phyloP scores from a whole-genome alignment of 35 echinoderm and acorn worm species.

The Chiridota heheva region DNA sequence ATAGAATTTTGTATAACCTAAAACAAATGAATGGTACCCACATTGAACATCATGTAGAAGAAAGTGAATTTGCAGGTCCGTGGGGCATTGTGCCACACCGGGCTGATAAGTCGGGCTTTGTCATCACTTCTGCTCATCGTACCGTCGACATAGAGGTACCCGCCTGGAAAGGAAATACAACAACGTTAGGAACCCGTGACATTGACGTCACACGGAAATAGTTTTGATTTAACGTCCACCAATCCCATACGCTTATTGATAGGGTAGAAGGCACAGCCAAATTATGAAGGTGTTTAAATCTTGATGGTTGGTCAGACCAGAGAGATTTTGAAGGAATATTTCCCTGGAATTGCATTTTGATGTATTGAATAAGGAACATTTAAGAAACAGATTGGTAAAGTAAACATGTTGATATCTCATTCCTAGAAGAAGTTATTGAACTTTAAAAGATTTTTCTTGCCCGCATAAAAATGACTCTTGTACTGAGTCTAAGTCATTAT shows the following conservation, averaged over 20 bases:
- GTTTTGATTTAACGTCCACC: not conserved
- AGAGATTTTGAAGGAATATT: not conserved
- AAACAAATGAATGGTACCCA: no score
- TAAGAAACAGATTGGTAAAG: no score
- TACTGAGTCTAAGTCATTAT: no score
- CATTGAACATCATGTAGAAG: conserved; percentile 93
- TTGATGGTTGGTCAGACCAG: not conserved
- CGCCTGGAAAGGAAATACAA: conserved; percentile 14
- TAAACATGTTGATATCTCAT: no score
- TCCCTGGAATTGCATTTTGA: not conserved
- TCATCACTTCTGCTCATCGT: not conserved
- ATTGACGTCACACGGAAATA: not conserved
- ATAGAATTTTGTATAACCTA: no score
- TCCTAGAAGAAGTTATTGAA: no score
- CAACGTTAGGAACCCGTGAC: not conserved
- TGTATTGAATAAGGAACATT: no score
- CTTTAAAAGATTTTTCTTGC: no score
- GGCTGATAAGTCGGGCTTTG: conserved; percentile 57
- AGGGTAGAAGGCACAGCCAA: not conserved
- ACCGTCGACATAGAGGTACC: conserved; percentile 65
- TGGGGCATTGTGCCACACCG: conserved; percentile 7
- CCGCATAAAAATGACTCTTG: no score
- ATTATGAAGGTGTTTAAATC: not conserved
- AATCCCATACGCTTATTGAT: not conserved
- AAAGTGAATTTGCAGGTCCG: conserved; percentile 59